These are phyloP conservation scores for Drosophila nigricruria DNA, from an alignment of 2,888 invertebrate genomes.

Conservation along the genomic window DNA sequence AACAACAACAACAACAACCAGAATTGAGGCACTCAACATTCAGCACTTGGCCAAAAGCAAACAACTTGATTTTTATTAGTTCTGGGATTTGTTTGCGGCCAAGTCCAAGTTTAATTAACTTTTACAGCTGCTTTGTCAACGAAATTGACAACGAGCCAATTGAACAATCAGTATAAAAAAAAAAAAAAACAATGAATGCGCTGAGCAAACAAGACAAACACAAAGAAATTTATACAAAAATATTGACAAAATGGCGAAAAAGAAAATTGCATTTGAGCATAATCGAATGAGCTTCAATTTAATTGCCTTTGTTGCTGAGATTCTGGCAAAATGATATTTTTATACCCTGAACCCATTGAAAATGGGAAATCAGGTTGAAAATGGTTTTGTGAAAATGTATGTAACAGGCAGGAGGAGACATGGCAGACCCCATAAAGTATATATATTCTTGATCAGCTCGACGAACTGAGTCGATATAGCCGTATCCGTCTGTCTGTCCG, in stretches of 20 bases:
- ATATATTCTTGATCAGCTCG: too few relatives aligned
- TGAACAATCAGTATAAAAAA: constrained; percentile 19
- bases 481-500: too few relatives aligned
- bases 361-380: too few relatives aligned
- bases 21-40: constrained; percentile 1
- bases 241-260: constrained; percentile 19
- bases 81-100: constrained; percentile 47
- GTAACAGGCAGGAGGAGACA: too few relatives aligned
- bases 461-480: too few relatives aligned
- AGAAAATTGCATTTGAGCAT: constrained; percentile 29
- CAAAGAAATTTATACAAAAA: constrained; percentile 20
- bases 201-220: neutral
- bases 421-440: too few relatives aligned
- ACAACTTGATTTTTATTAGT: constrained; percentile 57
- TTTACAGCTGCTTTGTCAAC: constrained; percentile 25
- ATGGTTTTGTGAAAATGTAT: too few relatives aligned
- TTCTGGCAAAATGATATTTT: neutral
- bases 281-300: neutral
- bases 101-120: constrained; percentile 62
- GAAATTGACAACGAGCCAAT: constrained; percentile 40
- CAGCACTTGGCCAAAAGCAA: constrained; percentile 11
- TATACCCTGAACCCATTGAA: too few relatives aligned
- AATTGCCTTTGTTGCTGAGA: constrained; percentile 12
- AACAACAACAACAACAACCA: constrained; percentile 4
- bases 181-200: neutral